Base-by-base conservation (phyloP, 2,888 invertebrate genomes). In the Cryptus armator region DNA sequence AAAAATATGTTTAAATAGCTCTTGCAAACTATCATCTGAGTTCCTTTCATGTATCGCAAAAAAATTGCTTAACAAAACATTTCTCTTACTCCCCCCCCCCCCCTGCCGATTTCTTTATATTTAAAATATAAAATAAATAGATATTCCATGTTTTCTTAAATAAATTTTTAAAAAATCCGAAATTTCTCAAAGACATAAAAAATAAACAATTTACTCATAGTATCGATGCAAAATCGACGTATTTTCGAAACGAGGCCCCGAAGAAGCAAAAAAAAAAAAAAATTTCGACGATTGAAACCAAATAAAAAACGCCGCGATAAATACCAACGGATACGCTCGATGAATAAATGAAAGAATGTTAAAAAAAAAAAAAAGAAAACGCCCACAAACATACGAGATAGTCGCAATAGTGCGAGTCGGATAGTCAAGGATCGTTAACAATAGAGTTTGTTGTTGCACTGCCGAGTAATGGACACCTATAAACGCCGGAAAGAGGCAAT, bases 401-500 rank as follows among this genome's bases (percentile, higher is more conserved):
- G 68, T 29, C 43, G n/a, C 51, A 51, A 64, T 75, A 68, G 53
- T 14, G 68, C 72, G 78, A 79, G 81, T 66, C 71, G 74, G 67
- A 85, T 62, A 79, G 85, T 79, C 80, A 78, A 71, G 74, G 77
- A 66, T 85, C 79, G 87, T 87, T 86, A 87, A 87, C 84, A 88
- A 86, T 85, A 84, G 81, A 85, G 75, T 76, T 56, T 81, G 66
- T 76, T 80, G 78, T 87, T 83, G 59, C 83, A 81, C 86, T 86
- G 87, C 85, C 87, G 87, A 87, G 90, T 91, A 90, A 91, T 91
- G 91, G 90, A 91, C 90, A 90, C 91, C 90, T 90, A 89, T 90
- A 89, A 91, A 89, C 88, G 87, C 91, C 91, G 91, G 91, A 92
- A 92, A 91, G 90, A 89, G 85, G 89, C 90, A 91, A 91, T 91